phyloP scores from a whole-genome alignment of 2,113 vertebrate species.

The Trachemys scripta region DNA sequence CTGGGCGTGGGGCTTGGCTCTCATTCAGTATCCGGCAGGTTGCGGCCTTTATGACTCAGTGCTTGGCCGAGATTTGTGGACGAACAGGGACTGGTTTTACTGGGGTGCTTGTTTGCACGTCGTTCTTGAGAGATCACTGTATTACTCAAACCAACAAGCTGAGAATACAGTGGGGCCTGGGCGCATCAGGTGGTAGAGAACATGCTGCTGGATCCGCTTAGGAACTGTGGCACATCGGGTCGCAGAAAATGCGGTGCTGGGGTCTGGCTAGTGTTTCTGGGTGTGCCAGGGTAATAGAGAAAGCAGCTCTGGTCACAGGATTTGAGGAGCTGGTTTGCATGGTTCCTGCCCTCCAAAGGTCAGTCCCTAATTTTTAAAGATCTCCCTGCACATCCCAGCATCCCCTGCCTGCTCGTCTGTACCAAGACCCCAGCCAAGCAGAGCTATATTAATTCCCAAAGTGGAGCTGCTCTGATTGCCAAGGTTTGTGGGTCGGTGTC shows the following conservation, averaged over 20 bases:
- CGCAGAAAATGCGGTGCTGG: neutral
- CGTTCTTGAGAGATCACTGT: neutral
- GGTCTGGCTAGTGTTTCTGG: neutral
- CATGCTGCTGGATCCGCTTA: too few species aligned
- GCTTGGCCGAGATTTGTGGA: neutral
- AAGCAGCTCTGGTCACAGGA: neutral
- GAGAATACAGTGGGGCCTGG: neutral
- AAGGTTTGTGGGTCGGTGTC: slow-evolving; percentile 40
- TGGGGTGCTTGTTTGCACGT: neutral
- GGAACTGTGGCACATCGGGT: neutral
- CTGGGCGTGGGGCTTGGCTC: rapidly evolving
- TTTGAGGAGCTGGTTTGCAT: neutral
- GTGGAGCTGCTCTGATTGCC: slow-evolving; percentile 50
- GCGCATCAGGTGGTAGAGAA: neutral
- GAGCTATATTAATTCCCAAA: slow-evolving; percentile 25
- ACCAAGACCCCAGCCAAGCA: neutral
- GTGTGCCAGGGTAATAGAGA: neutral
- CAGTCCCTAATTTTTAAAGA: neutral
- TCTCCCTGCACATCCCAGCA: neutral
- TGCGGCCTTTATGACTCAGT: neutral
- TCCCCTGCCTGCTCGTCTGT: neutral
- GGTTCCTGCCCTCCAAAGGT: neutral
- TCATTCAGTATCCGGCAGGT: neutral
- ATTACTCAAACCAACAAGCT: neutral
- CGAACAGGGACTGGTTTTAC: neutral